A percentile compares a stretch with the other conserved stretches of the same genome.
These are phyloP conservation scores for Acyrthosiphon pisum DNA, from an alignment of 1,140 invertebrate species.

Conservation along the genomic window DNA sequence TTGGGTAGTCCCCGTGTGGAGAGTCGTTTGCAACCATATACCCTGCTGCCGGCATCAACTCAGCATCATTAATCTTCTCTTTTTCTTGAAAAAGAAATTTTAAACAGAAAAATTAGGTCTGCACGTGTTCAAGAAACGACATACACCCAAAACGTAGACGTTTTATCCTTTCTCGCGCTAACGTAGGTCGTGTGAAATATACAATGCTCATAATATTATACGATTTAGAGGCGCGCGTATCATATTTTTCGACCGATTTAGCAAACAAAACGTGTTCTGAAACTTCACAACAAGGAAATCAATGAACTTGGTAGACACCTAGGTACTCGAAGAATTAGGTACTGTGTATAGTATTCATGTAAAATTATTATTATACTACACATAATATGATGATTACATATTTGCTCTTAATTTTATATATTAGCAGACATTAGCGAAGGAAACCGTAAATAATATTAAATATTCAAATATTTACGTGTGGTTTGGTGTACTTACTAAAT, in stretches of 20 bases:
- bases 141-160: neutral
- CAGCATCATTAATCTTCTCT: conserved; percentile 31
- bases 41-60: neutral
- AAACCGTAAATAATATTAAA: neutral
- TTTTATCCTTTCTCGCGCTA: neutral
- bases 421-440: neutral
- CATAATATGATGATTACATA: neutral
- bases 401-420: neutral
- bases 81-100: conserved; percentile 21
- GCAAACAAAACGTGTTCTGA: neutral
- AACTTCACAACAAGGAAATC: neutral
- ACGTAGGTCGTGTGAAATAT: neutral
- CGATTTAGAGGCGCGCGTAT: neutral
- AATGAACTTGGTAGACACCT: neutral
- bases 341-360: neutral
- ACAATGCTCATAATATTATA: neutral
- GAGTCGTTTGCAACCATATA: neutral
- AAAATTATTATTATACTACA: neutral
- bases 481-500: too few relatives aligned
- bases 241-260: neutral
- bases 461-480: too few relatives aligned
- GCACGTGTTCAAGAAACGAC: conserved; percentile 33
- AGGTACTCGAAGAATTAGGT: neutral
- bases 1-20: conserved; percentile 28
- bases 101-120: conserved; percentile 23